Evolutionary conservation across 2,113 vertebrate species (phyloP).

Genomic region (Limnothrissa miodon): DNA sequence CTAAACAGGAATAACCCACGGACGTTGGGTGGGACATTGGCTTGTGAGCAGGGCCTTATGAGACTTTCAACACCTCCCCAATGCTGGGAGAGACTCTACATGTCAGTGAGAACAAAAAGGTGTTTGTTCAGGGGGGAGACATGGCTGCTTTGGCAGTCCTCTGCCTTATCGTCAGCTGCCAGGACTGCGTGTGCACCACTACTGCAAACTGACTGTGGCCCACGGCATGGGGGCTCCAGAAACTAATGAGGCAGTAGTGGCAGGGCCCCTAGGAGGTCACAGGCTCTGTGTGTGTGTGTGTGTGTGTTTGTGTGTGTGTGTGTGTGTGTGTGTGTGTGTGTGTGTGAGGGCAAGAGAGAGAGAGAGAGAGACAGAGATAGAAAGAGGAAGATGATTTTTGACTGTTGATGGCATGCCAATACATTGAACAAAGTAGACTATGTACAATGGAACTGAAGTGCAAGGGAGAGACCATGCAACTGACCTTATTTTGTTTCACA

Average conservation of each 20-base stretch:
- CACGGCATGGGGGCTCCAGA: not conserved
- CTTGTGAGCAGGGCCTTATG: not conserved
- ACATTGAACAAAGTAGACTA: no score
- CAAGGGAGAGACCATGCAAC: not conserved
- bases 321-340: no score
- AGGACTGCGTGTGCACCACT: not conserved
- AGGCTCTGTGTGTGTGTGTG: no score
- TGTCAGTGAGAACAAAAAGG: not conserved
- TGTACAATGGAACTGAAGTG: not conserved
- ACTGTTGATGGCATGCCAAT: no score
- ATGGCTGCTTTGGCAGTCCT: not conserved
- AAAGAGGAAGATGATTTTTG: not conserved
- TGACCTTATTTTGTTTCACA: not conserved
- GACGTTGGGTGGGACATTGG: not conserved
- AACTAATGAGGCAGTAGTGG: not conserved
- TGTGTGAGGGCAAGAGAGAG: no score
- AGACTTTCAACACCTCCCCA: not conserved
- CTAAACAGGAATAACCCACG: not conserved
- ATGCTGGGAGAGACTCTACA: not conserved
- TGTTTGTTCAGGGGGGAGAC: not conserved
- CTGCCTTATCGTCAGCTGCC: not conserved
- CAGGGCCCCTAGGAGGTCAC: not conserved
- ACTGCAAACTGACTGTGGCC: not conserved
- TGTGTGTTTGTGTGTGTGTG: no score
- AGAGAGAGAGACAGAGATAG: not conserved